Evolutionary conservation across 2,888 invertebrate species (phyloP), one percentile per base, ranked within the genome.

Genomic region (Tubulanus polymorphus): DNA sequence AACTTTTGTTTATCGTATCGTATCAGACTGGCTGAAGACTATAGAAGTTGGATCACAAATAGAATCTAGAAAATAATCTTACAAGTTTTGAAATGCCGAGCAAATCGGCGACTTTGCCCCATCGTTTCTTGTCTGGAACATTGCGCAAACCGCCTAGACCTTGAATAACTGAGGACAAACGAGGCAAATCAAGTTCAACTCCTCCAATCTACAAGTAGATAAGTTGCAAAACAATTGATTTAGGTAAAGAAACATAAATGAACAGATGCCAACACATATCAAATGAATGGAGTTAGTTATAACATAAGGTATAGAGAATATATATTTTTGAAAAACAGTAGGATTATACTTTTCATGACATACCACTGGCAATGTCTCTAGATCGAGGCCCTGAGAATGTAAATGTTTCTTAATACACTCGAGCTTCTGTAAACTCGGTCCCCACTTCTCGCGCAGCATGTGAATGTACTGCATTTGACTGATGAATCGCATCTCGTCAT

Each of bases 391-490:
- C 70, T 91, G 89, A 0, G 88, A 87, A 0, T 87, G 85, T 57
- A 92, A 80, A 76, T 90, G 88, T 65, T 89, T 87, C 66, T 86
- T 88, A 49, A 95, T 93, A 6, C 91, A 90, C 75, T 88, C 87
- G 73, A 91, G 82, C 76, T 93, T 90, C 63, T 88, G 86, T 0
- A 90, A 87, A 66, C 89, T 91, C 0, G 90, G 88, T 0, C 94
- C 93, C 93, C 93, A 94, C 55, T 79, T 85, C 66, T 87, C 86
- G 66, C 88, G 83, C 85, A 94, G 86, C 62, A 91, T 89, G 67
- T 92, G 88, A 1, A 94, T 86, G 69, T 93, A 92, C 73, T 95
- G 95, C 78, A 93, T 91, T 62, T 89, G 88, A 0, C 90, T 90
- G 0, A 88, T 88, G 70, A 95, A 94, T 2, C 90, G 81, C 84